Conservation (phyloP, 2,888 invertebrate genomes). For the Cactoblastis cactorum region DNA sequence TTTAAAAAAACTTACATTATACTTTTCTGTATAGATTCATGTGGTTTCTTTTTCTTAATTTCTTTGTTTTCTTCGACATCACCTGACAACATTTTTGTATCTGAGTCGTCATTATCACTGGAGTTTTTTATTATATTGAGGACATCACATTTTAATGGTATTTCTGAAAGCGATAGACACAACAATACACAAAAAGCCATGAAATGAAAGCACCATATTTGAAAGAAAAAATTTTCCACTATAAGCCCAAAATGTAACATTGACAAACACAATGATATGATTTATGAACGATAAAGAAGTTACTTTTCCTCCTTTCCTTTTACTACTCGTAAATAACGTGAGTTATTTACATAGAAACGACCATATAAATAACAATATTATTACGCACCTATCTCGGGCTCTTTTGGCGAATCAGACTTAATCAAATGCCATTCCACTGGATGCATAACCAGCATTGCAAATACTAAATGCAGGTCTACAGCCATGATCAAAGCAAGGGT, state of each 20-base stretch:
- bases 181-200: conserved; percentile 8
- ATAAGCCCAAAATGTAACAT: too few relatives aligned
- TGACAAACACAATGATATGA: too few relatives aligned
- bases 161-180: conserved; percentile 37
- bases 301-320: too few relatives aligned
- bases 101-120: conserved; percentile 50
- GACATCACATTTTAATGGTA: conserved; percentile 38
- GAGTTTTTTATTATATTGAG: conserved; percentile 38
- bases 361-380: background rate
- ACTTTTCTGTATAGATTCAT: conserved; percentile 62
- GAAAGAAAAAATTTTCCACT: too few relatives aligned
- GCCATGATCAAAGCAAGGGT: conserved; percentile 83
- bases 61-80: conserved; percentile 43
- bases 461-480: conserved; percentile 82
- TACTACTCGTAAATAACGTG: too few relatives aligned
- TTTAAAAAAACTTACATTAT: conserved; percentile 52
- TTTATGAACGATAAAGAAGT: too few relatives aligned
- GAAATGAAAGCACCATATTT: too few relatives aligned
- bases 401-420: conserved; percentile 30
- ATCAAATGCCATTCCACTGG: conserved; percentile 86
- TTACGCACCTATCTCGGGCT: conserved; percentile 38
- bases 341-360: background rate
- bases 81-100: conserved; percentile 61
- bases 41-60: conserved; percentile 29
- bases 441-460: conserved; percentile 85